Evolutionary conservation across 2,888 invertebrate species (phyloP).

Genomic region (Helobdella robusta): DNA sequence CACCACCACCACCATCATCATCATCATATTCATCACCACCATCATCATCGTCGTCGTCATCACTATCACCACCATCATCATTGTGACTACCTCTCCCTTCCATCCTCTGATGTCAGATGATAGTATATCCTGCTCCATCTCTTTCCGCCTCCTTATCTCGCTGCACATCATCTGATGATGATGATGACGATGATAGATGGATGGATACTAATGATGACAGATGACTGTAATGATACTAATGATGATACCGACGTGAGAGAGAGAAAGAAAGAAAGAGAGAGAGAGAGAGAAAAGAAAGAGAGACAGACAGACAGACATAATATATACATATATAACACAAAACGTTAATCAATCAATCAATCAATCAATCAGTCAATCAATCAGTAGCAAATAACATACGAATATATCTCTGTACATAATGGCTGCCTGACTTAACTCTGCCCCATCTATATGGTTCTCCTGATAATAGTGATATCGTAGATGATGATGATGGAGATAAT

Average conservation of each 20-base stretch:
- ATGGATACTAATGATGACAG: no score
- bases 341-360: no score
- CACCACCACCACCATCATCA: no score
- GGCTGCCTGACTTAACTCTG: slow-evolving; percentile 89
- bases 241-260: background rate
- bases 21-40: no score
- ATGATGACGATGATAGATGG: background rate
- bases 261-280: background rate
- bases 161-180: slow-evolving; percentile 20
- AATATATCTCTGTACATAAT: slow-evolving; percentile 81
- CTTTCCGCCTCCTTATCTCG: slow-evolving; percentile 79
- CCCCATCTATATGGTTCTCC: slow-evolving; percentile 85
- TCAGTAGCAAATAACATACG: slow-evolving; percentile 27
- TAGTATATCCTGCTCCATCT: slow-evolving; percentile 86
- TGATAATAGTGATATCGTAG: slow-evolving; percentile 16
- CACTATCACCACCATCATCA: background rate
- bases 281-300: background rate
- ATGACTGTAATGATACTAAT: background rate
- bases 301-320: no score
- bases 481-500: background rate
- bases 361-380: no score
- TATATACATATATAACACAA: no score
- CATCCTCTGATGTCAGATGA: slow-evolving; percentile 86
- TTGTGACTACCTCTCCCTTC: slow-evolving; percentile 64
- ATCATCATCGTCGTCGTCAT: no score